Conservation (phyloP, 2,113 vertebrate species). For the Psilopsiagon aurifrons region DNA sequence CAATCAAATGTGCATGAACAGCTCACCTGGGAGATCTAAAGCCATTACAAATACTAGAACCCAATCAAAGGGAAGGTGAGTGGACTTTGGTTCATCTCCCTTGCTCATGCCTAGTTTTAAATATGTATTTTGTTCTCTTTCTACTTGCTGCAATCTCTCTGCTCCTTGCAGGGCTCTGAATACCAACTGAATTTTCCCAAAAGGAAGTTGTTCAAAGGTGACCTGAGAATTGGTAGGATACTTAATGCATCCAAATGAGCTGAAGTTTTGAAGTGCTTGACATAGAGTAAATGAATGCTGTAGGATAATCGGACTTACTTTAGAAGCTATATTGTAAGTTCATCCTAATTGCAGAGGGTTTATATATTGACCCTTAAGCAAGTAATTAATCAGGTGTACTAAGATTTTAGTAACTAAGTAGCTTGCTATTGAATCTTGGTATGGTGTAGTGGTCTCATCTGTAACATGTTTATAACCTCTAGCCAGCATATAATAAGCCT, state of each 20-base stretch:
- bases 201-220: constrained; percentile 5
- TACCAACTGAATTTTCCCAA: neutral
- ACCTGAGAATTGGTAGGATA: neutral
- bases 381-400: neutral
- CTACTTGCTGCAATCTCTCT: neutral
- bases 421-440: neutral
- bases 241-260: neutral
- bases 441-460: neutral
- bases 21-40: neutral
- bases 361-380: neutral
- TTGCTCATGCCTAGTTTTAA: constrained; percentile 12
- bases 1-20: neutral
- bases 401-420: neutral
- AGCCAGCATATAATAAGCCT: neutral
- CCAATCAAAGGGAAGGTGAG: constrained; percentile 21
- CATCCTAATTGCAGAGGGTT: neutral
- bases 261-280: neutral
- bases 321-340: neutral
- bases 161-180: neutral
- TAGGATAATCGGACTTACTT: neutral
- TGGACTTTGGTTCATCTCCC: neutral
- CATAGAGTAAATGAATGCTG: neutral
- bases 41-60: constrained; percentile 9
- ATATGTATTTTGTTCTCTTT: constrained; percentile 12
- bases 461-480: neutral